Evolutionary conservation across 2,888 invertebrate species (phyloP).

Genomic region (Eristalis pertinax): DNA sequence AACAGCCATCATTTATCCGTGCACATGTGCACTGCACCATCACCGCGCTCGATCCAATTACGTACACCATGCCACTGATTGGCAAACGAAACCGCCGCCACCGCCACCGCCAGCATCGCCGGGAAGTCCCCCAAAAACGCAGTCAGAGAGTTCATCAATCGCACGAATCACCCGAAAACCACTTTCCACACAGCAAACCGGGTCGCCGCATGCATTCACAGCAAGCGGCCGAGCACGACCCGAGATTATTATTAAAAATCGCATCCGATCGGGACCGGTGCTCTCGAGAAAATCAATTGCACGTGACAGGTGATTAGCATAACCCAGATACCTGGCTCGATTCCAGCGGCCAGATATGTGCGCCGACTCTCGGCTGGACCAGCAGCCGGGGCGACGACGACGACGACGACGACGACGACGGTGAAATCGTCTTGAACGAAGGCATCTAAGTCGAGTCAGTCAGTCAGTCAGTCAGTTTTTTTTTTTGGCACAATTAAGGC

Average conservation of each 20-base stretch:
- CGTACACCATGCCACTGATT: not conserved
- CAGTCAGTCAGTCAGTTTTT: too few species aligned
- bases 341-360: constrained; percentile 18
- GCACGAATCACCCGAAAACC: not conserved
- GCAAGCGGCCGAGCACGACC: not conserved
- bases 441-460: not conserved
- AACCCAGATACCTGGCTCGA: constrained; percentile 61
- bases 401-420: not conserved
- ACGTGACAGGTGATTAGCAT: constrained; percentile 60
- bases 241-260: constrained; percentile 34
- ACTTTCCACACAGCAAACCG: constrained; percentile 9
- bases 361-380: constrained; percentile 7
- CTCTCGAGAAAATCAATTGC: constrained; percentile 48
- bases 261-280: constrained; percentile 29
- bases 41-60: not conserved
- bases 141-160: constrained; percentile 1
- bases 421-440: not conserved
- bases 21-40: not conserved
- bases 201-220: constrained; percentile 26
- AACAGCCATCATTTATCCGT: not conserved
- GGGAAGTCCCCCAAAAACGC: not conserved
- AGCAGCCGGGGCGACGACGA: not conserved
- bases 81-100: not conserved
- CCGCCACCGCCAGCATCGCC: not conserved
- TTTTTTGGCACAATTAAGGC: constrained; percentile 49